These are phyloP conservation scores for Zaprionus capensis DNA, from an alignment of 1,140 invertebrate species.

Conservation along the genomic window DNA sequence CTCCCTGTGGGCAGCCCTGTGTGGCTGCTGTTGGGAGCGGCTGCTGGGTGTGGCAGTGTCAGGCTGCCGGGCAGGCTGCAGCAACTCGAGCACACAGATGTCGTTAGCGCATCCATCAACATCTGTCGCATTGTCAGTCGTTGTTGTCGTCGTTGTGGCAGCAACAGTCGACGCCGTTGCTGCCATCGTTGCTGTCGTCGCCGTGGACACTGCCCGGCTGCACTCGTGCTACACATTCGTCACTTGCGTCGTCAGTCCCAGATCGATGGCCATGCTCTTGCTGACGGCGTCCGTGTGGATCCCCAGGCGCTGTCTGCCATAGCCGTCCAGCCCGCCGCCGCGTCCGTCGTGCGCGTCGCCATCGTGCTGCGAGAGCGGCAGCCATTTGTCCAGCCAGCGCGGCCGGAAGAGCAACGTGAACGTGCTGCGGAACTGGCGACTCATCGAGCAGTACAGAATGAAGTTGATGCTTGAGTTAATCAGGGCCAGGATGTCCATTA, in stretches of 20 bases:
- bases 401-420: conserved; percentile 90
- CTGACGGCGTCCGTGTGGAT: conserved; percentile 73
- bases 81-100: conserved; percentile 69
- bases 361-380: conserved; percentile 85
- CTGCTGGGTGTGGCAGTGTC: conserved; percentile 34
- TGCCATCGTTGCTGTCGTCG: conserved; percentile 30
- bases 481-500: conserved; percentile 97
- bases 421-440: conserved; percentile 96
- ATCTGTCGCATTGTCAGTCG: conserved; percentile 39
- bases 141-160: not conserved
- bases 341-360: conserved; percentile 49
- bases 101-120: conserved; percentile 74
- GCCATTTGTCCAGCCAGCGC: conserved; percentile 85
- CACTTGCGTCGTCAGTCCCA: conserved; percentile 81
- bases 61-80: conserved; percentile 34
- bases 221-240: conserved; percentile 84
- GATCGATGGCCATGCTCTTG: conserved; percentile 79
- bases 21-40: conserved; percentile 9
- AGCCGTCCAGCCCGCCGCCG: conserved; percentile 44
- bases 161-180: not conserved
- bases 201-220: conserved; percentile 59
- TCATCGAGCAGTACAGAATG: conserved; percentile 99
- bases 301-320: conserved; percentile 58
- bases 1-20: not conserved
- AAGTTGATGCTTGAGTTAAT: conserved; percentile 99